Evolutionary conservation across 1,140 invertebrate genomes (phyloP).

Genomic region (Ridgeia piscesae): DNA sequence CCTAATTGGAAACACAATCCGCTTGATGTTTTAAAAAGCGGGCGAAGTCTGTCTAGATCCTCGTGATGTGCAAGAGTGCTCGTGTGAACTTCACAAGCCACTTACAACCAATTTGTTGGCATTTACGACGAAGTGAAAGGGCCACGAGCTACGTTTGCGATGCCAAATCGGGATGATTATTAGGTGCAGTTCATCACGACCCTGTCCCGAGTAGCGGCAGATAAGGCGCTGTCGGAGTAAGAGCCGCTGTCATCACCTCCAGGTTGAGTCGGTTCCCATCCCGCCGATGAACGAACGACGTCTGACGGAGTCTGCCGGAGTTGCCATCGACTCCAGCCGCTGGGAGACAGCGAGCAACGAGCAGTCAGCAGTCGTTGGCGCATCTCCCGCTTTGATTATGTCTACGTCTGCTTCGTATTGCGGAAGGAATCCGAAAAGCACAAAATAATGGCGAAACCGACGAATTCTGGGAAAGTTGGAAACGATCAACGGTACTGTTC

Average conservation of each 20-base stretch:
- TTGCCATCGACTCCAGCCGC: not conserved
- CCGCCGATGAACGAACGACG: not conserved
- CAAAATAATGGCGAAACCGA: not conserved
- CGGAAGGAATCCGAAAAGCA: not conserved
- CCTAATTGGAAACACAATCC: not conserved
- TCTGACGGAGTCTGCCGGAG: not conserved
- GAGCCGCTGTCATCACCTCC: not conserved
- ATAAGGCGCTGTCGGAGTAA: not conserved
- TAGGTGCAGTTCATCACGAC: not conserved
- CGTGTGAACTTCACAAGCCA: not conserved
- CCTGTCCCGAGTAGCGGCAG: not conserved
- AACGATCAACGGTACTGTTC: not conserved
- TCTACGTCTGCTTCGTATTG: not conserved
- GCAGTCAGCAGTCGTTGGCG: not conserved
- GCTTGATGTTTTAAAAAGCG: not conserved
- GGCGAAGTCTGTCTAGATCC: not conserved
- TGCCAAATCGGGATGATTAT: not conserved
- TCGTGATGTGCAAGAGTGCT: not conserved
- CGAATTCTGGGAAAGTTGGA: not conserved
- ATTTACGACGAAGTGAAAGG: not conserved
- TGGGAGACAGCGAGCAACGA: not conserved
- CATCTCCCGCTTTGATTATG: not conserved
- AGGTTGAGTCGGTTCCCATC: not conserved
- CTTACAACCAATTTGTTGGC: conserved; percentile 5
- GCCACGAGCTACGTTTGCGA: not conserved